Percentiles rank a stretch among this genome's conserved stretches.
Conservation (phyloP, 2,113 vertebrate species). For the Pitta sordida region DNA sequence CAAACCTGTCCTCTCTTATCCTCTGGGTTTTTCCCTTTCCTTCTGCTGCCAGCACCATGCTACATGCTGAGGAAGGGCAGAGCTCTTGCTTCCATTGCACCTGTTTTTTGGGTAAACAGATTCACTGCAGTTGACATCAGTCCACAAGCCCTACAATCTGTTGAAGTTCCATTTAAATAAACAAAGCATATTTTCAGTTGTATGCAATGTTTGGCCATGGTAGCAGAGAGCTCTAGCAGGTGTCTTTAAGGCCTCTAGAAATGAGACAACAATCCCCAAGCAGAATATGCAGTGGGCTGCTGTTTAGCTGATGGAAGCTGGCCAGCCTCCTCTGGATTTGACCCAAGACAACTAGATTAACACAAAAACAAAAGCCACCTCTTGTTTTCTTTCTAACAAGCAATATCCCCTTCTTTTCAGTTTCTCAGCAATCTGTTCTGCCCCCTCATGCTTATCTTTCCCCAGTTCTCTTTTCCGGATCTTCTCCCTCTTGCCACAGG, state of each 20-base stretch:
- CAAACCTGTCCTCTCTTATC: background rate
- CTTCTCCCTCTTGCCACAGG: background rate
- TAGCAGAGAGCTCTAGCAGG: conserved; percentile 27
- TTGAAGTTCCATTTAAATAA: background rate
- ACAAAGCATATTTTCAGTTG: conserved; percentile 29
- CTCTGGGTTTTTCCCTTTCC: background rate
- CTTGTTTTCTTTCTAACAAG: background rate
- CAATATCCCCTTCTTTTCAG: background rate
- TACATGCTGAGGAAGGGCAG: background rate
- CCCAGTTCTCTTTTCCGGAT: background rate
- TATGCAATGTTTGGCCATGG: background rate
- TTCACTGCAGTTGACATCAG: background rate
- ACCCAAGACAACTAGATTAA: background rate
- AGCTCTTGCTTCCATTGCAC: background rate
- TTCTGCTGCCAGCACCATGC: background rate
- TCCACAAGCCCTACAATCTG: background rate
- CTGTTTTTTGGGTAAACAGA: background rate
- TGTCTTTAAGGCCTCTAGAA: conserved; percentile 26
- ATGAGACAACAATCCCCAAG: background rate
- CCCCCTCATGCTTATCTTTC: background rate
- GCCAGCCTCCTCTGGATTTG: background rate
- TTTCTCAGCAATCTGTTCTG: background rate
- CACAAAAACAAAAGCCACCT: background rate
- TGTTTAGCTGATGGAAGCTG: conserved; percentile 5
- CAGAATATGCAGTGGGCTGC: background rate